Evolutionary conservation across 2,797 vertebrate species (phyloP), one percentile per base, ranked within the genome.

Genomic region (Enteromius unitaeniatus): DNA sequence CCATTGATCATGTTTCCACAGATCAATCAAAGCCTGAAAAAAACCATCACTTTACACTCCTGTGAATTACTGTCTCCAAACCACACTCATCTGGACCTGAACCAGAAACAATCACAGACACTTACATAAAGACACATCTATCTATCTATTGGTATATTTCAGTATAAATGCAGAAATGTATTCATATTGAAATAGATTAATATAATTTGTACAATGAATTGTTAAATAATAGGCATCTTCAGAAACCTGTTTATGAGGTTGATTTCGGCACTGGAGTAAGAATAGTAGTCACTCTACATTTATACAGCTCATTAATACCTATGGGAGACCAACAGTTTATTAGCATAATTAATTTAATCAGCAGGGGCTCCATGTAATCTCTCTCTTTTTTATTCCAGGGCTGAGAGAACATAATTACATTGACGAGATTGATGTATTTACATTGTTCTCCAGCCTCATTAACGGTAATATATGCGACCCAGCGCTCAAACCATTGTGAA

Each of bases 261-360:
- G 31, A 53, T 40, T 55, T 68, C 2, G 10, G 26, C 67, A 4
- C 31, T 26, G 26, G 40, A n/a, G 23, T 79, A 67, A 53, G 60
- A 67, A 21, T 37, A 68, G 64, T 53, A 68, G 47, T 68, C 21
- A 6, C 31, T 79, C 64, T 23, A 55, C 64, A 68, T 67, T 68
- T 37, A 79, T 55, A 55, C 47, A 79, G 78, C 64, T 68, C 47
- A 79, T 79, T 79, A 79, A 79, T 79, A 70, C 76, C 82, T 78
- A 53, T 72, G 55, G 75, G 75, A 86, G 79, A 81, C 70, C 67
- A 80, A 72, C 10, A 74, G 68, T 75, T 69, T 51, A 79, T 86
- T 86, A 76, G 77, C 26, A 86, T 86, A 77, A 84, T 86, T 86
- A 86, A 86, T 84, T 86, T 47, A 62, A 80, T 70, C 49, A 69